These are phyloP conservation scores for Falco columbarius DNA, from an alignment of 2,797 vertebrate species.

Conservation along the genomic window DNA sequence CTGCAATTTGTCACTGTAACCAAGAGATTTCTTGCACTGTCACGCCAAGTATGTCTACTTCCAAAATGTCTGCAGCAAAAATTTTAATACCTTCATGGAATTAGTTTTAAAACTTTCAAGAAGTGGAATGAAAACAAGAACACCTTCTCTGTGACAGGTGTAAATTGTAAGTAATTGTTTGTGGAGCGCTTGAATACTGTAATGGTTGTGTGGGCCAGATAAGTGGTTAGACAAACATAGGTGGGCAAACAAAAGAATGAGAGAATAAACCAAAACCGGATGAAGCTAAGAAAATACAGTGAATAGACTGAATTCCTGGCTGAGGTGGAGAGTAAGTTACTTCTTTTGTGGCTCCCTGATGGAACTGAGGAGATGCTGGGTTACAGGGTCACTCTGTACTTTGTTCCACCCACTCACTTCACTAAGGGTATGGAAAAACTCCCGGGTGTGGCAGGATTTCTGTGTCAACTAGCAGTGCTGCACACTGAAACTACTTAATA, in stretches of 20 bases:
- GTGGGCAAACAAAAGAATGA: slow-evolving; percentile 5
- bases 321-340: not conserved
- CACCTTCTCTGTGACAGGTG: not conserved
- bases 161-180: not conserved
- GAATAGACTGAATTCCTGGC: slow-evolving; percentile 27
- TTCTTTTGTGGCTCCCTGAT: not conserved
- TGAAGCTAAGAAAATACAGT: not conserved
- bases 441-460: not conserved
- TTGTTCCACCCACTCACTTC: not conserved
- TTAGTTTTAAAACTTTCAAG: not conserved
- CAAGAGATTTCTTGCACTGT: not conserved
- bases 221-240: slow-evolving; percentile 20
- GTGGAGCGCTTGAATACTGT: not conserved
- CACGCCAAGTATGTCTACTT: not conserved
- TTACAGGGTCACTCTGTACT: not conserved
- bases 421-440: not conserved
- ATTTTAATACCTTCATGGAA: not conserved
- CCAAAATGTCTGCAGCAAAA: slow-evolving; percentile 4
- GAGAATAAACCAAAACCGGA: not conserved
- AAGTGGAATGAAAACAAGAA: not conserved
- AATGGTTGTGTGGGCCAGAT: not conserved
- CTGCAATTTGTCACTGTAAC: slow-evolving; percentile 25
- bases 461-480: not conserved
- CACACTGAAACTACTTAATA: not conserved
- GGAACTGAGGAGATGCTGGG: not conserved